Evolutionary conservation across 2,797 vertebrate genomes (phyloP).

Genomic region (Enteromius argenteus): DNA sequence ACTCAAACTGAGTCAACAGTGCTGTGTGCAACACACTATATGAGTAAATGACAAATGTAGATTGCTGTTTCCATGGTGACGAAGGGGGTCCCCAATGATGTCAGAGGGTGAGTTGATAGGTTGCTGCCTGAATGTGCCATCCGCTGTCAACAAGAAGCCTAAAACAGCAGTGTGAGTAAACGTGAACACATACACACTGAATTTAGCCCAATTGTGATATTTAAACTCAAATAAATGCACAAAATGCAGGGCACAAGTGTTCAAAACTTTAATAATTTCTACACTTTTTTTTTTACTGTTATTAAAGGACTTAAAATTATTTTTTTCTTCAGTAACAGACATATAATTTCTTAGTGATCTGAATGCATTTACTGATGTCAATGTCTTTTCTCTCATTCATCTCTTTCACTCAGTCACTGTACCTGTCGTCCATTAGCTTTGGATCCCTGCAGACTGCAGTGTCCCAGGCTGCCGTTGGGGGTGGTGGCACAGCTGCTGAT

Average conservation of each 20-base stretch:
- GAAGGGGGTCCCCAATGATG: slow-evolving; percentile 23
- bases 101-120: background rate
- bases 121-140: background rate
- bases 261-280: background rate
- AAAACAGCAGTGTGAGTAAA: background rate
- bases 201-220: background rate
- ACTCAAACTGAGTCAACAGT: slow-evolving; percentile 37
- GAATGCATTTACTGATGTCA: background rate
- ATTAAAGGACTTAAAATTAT: background rate
- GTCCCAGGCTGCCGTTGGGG: slow-evolving; percentile 92
- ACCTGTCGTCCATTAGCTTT: slow-evolving; percentile 85
- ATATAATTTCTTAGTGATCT: background rate
- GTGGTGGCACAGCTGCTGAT: slow-evolving; percentile 97
- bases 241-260: background rate
- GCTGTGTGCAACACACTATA: slow-evolving; percentile 9
- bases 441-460: slow-evolving; percentile 85
- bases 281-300: background rate
- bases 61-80: slow-evolving; percentile 32
- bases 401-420: background rate
- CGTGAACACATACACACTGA: background rate
- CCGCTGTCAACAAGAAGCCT: background rate
- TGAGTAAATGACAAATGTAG: slow-evolving; percentile 9
- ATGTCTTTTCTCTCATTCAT: background rate
- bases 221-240: background rate
- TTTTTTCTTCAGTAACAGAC: background rate